phyloP scores from a whole-genome alignment of 2,113 vertebrate species.

The Nansenia antarctica region DNA sequence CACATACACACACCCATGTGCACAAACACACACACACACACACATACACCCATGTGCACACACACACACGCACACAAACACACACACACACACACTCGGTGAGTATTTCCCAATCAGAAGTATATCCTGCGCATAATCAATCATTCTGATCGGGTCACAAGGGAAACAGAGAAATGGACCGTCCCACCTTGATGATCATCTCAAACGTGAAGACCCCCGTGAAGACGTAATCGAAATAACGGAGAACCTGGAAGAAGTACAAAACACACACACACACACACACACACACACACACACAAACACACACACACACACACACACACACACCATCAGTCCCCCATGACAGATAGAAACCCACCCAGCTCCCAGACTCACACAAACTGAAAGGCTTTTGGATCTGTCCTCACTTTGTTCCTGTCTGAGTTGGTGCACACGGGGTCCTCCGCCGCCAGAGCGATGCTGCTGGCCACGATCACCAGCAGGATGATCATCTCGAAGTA shows the following conservation, averaged over 20 bases:
- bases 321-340: too few species aligned
- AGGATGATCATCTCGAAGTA: constrained; percentile 99
- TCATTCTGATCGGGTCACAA: background rate
- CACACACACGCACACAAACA: background rate
- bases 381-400: too few species aligned
- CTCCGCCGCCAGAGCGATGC: constrained; percentile 94
- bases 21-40: too few species aligned
- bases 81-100: background rate
- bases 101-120: background rate
- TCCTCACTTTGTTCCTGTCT: constrained; percentile 89
- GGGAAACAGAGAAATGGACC: too few species aligned
- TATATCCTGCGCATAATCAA: background rate
- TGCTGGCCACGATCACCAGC: constrained; percentile 96
- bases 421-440: constrained; percentile 95
- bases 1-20: background rate
- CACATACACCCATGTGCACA: too few species aligned
- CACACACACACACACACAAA: background rate
- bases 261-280: constrained; percentile 1
- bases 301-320: too few species aligned
- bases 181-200: constrained; percentile 95
- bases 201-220: constrained; percentile 98
- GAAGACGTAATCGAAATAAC: constrained; percentile 98
- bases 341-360: background rate
- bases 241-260: constrained; percentile 82
- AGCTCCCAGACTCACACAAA: background rate